Base-by-base conservation (phyloP, 1,140 invertebrate genomes). In the Apocrypta bakeri region DNA sequence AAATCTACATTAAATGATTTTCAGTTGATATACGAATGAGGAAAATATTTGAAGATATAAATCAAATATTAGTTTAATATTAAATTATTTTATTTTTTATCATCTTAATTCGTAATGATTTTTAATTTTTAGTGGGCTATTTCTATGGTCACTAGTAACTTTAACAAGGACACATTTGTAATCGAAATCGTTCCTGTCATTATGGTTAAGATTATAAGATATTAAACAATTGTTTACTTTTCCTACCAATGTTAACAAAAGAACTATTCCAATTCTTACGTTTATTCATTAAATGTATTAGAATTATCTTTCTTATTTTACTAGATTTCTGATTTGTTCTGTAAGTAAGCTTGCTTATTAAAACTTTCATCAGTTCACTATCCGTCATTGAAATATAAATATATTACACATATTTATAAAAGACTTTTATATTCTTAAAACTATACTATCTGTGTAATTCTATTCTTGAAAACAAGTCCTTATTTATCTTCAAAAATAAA, bases 241-340 rank as follows among this genome's bases (percentile, higher is more conserved):
- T n/a, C n/a, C n/a, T 56, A 74, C 56, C 42, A 68, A 56, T 21
- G n/a, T 56, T 56, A 48, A n/a, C n/a, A 27, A 73, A n/a, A 81
- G 56, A 8, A 33, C 21, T 25, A 8, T 56, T 66, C 9, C 3
- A 31, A 72, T 31, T 66, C 8, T 68, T 14, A 24, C 48, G 1
- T 74, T 63, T 68, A 56, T 69, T 56, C 42, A 81, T 9, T 75
- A 24, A 21, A 74, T n/a, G 31, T 68, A 68, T 27, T 74, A 81
- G 56, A 81, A 74, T 81, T 74, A 64, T 66, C 42, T 81, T 31
- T 73, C n/a, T 74, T 14, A 40, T 40, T 64, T 48, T 29, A 66
- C 63, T 31, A 42, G 9, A 25, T 27, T 66, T 66, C 12, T 64
- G 25, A 25, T 72, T 40, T 21, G 8, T 40, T 74, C 3, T 11